Percentiles rank a stretch among this genome's conserved stretches.
Evolutionary conservation across 2,888 invertebrate species (phyloP).

Genomic region (Leucoma salicis): DNA sequence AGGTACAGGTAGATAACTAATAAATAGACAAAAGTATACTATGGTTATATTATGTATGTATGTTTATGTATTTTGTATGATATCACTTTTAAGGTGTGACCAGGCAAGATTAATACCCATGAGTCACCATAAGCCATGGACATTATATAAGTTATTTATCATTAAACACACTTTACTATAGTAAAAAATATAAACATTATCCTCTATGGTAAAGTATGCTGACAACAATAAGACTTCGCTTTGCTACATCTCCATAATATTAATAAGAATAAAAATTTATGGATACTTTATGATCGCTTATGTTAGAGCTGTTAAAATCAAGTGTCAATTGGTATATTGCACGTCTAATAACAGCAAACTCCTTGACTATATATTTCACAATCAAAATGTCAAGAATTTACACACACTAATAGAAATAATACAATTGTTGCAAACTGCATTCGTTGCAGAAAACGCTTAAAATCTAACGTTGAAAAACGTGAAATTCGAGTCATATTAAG

Average conservation of each 20-base stretch:
- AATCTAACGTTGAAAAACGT: slow-evolving; percentile 28
- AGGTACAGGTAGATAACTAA: too few species aligned
- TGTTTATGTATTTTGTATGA: slow-evolving; percentile 17
- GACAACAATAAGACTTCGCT: too few species aligned
- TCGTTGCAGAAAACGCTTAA: slow-evolving; percentile 31
- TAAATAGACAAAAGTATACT: too few species aligned
- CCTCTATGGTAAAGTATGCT: too few species aligned
- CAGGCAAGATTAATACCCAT: slow-evolving; percentile 14
- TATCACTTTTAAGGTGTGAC: slow-evolving; percentile 21
- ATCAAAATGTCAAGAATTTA: slow-evolving; percentile 17
- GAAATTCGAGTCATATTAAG: slow-evolving; percentile 31
- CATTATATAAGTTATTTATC: slow-evolving; percentile 3
- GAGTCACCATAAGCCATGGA: slow-evolving; percentile 31
- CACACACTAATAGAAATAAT: slow-evolving; percentile 14
- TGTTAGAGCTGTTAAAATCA: slow-evolving; percentile 4
- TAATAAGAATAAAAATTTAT: too few species aligned
- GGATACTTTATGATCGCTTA: slow-evolving; percentile 8
- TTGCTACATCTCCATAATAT: too few species aligned
- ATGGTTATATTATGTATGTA: too few species aligned
- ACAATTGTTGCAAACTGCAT: slow-evolving; percentile 24
- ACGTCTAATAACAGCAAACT: slow-evolving; percentile 7
- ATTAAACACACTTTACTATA: not conserved
- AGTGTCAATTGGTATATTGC: not conserved
- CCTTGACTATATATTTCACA: slow-evolving; percentile 27
- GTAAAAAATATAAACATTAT: not conserved